Evolutionary conservation across 2,888 invertebrate genomes (phyloP), one percentile per base, ranked within the genome.

Genomic region (Tetragonisca angustula): DNA sequence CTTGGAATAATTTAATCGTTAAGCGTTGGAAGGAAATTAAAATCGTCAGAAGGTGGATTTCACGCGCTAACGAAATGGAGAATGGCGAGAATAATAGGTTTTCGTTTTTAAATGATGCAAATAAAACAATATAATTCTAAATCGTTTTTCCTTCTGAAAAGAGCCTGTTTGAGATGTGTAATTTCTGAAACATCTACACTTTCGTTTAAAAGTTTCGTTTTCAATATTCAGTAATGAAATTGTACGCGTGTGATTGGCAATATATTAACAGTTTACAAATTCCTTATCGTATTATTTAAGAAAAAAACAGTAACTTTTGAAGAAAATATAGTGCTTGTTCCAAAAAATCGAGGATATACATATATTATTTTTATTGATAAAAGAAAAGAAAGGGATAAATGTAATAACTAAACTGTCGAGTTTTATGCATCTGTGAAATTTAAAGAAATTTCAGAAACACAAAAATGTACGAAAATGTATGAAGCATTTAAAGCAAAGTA

Each of bases 401-500:
- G 5, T 36, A 59, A 59, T 24, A 15, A 50, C 56, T n/a, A 15
- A 2, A 56, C 15, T 50, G 50, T 17, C 4, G 21, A 56, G 2
- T n/a, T 56, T n/a, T 2, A 2, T n/a, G 2, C 4, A 5, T 15
- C n/a, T 56, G 5, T n/a, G 15, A 15, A n/a, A 56, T n/a, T 13
- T 56, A 15, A 56, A n/a, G 4, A 9, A 9, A 9, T 43, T 43
- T 43, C 43, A 43, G 43, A 43, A 36, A n/a, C 2, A 56, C 56
- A n/a, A 0, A 2, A n/a, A 15, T 56, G 56, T n/a, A 0, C 13
- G 21, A 5, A 5, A n/a, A n/a, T 2, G 21, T n/a, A 56, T n/a
- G 5, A n/a, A 5, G 2, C 0, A n/a, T 2, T n/a, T 5, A 4
- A n/a, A 15, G n/a, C 2, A 13, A 0, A n/a, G 13, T 56, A n/a